A percentile compares a stretch with the other conserved stretches of the same genome.
These are phyloP conservation scores for Salpingus planirostris DNA, from an alignment of 2,888 invertebrate genomes.

Conservation along the genomic window DNA sequence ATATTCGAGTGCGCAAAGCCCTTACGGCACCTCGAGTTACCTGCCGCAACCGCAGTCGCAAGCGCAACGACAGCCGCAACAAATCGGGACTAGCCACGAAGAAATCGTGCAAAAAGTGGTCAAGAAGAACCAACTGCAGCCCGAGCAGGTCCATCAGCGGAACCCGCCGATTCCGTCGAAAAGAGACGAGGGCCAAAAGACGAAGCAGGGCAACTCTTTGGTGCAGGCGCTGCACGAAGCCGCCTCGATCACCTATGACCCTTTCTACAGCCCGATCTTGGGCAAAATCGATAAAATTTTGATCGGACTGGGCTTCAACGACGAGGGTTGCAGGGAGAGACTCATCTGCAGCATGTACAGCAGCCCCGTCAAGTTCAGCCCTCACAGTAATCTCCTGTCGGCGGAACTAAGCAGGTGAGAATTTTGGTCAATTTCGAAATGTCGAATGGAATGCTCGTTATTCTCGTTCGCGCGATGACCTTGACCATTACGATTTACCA, in stretches of 20 bases:
- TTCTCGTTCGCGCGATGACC: conserved; percentile 13
- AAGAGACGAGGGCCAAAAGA: background rate
- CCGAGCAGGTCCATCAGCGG: background rate
- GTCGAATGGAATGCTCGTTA: too few relatives aligned
- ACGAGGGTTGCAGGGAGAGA: conserved; percentile 67
- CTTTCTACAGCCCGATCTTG: conserved; percentile 71
- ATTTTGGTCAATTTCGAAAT: conserved; percentile 17
- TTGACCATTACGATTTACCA: conserved; percentile 10
- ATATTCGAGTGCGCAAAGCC: background rate
- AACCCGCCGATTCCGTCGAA: too few relatives aligned
- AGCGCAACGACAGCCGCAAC: background rate
- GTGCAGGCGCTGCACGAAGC: conserved; percentile 37
- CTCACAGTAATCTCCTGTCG: conserved; percentile 79
- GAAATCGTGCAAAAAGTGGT: background rate
- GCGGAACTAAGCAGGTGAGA: conserved; percentile 83
- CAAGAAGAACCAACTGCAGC: background rate
- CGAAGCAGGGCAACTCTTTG: conserved; percentile 19
- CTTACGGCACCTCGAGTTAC: background rate
- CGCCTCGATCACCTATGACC: conserved; percentile 41
- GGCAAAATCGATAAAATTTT: conserved; percentile 70
- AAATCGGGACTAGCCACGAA: background rate
- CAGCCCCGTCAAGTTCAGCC: conserved; percentile 71
- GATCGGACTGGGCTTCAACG: conserved; percentile 57
- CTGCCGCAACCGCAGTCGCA: background rate
- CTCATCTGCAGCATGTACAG: conserved; percentile 79